Evolutionary conservation across 2,888 invertebrate species (phyloP).

Genomic region (Cataglyphis altisquamis): DNA sequence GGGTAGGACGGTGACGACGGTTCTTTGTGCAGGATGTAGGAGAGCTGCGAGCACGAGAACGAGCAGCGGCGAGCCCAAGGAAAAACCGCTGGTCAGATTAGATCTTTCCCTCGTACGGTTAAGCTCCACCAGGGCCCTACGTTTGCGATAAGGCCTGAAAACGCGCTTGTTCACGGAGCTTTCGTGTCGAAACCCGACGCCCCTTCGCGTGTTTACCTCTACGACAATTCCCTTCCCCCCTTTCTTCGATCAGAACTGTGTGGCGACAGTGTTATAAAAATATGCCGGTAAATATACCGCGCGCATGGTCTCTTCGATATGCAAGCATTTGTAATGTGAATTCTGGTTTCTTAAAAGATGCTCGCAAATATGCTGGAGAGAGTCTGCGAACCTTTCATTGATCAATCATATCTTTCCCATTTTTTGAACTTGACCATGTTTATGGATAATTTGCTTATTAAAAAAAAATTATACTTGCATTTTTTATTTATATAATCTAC

Average conservation of each 20-base stretch:
- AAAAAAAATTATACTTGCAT: background rate
- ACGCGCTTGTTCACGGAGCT: slow-evolving; percentile 78
- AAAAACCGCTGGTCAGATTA: slow-evolving; percentile 72
- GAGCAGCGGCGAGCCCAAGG: slow-evolving; percentile 71
- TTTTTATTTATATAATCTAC: background rate
- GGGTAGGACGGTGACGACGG: slow-evolving; percentile 35
- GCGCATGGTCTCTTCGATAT: slow-evolving; percentile 50
- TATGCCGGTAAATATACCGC: slow-evolving; percentile 23
- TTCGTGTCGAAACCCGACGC: slow-evolving; percentile 78
- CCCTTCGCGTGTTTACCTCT: slow-evolving; percentile 30
- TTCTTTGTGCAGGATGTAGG: slow-evolving; percentile 61
- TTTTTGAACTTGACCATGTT: slow-evolving; percentile 48
- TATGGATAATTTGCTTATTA: slow-evolving; percentile 10
- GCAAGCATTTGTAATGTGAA: slow-evolving; percentile 41
- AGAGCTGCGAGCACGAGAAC: slow-evolving; percentile 71
- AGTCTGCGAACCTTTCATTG: background rate
- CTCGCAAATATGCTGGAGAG: slow-evolving; percentile 37
- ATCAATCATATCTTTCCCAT: slow-evolving; percentile 20
- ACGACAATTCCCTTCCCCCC: background rate
- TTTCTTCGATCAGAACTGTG: background rate
- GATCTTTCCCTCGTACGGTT: slow-evolving; percentile 72
- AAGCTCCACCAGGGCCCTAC: slow-evolving; percentile 52
- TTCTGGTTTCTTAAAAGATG: slow-evolving; percentile 40
- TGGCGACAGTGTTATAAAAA: slow-evolving; percentile 58
- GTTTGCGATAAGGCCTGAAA: slow-evolving; percentile 78